phyloP scores from a whole-genome alignment of 2,113 vertebrate species.

The Kryptolebias marmoratus region DNA sequence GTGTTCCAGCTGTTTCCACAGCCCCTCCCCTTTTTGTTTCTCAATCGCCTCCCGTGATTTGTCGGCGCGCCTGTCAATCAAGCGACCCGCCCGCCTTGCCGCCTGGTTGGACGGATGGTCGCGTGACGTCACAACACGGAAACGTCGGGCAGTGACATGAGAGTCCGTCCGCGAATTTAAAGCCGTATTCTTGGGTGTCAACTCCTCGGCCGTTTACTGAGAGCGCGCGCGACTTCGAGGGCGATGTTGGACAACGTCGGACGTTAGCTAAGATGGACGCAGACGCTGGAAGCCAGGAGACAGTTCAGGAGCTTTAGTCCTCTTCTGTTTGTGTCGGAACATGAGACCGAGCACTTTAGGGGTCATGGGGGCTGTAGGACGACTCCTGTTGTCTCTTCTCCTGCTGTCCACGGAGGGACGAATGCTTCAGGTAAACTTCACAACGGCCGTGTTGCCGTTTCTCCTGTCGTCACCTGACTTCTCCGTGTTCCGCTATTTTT shows the following conservation, averaged over 20 bases:
- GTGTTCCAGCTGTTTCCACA: conserved; percentile 76
- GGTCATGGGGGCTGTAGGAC: conserved; percentile 42
- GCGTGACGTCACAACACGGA: conserved; percentile 80
- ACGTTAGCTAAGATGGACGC: conserved; percentile 23
- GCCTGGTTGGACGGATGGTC: conserved; percentile 27
- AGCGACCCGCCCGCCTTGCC: neutral
- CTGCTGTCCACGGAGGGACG: conserved; percentile 59
- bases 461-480: neutral
- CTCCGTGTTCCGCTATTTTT: conserved; percentile 39
- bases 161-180: conserved; percentile 29
- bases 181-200: neutral
- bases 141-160: conserved; percentile 54
- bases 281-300: conserved; percentile 34
- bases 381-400: conserved; percentile 53
- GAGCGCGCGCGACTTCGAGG: neutral
- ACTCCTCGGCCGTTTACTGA: neutral
- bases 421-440: conserved; percentile 61
- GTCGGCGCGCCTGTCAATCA: conserved; percentile 43
- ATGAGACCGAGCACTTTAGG: conserved; percentile 35
- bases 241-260: neutral
- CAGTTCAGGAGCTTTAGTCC: conserved; percentile 14
- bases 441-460: neutral
- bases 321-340: conserved; percentile 24
- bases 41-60: conserved; percentile 46
- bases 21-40: conserved; percentile 35